phyloP scores from a whole-genome alignment of 1,140 invertebrate genomes.

The Bombus ignitus region DNA sequence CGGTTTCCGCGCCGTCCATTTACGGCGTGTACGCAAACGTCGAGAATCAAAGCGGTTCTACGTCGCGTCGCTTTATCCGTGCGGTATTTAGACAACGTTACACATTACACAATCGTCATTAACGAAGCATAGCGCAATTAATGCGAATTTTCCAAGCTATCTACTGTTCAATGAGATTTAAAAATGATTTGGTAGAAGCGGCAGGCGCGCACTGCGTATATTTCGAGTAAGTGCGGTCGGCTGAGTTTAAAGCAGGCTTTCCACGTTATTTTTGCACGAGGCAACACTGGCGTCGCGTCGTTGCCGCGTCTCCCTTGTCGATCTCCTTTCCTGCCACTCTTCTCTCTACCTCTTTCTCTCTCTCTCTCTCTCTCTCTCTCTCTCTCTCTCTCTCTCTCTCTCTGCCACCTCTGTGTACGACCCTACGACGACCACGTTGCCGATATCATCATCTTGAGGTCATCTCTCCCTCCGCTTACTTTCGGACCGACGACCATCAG shows the following conservation, averaged over 20 bases:
- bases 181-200: constrained; percentile 37
- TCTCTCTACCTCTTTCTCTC: not conserved
- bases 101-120: constrained; percentile 11
- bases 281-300: constrained; percentile 65
- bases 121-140: constrained; percentile 32
- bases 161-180: constrained; percentile 47
- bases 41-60: not conserved
- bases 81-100: not conserved
- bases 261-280: constrained; percentile 73
- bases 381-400: constrained; percentile 6
- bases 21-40: not conserved
- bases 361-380: not conserved
- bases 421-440: constrained; percentile 62
- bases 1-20: not conserved
- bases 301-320: constrained; percentile 65
- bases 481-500: constrained; percentile 63
- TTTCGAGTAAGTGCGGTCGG: constrained; percentile 56
- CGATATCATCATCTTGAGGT: constrained; percentile 67
- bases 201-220: constrained; percentile 28
- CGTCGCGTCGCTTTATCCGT: not conserved
- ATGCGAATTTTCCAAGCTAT: constrained; percentile 29
- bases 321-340: constrained; percentile 39
- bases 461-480: constrained; percentile 68
- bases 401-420: constrained; percentile 32
- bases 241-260: constrained; percentile 66